Conservation (phyloP, 1,140 invertebrate genomes). For the Oncopodura yosiiana region DNA sequence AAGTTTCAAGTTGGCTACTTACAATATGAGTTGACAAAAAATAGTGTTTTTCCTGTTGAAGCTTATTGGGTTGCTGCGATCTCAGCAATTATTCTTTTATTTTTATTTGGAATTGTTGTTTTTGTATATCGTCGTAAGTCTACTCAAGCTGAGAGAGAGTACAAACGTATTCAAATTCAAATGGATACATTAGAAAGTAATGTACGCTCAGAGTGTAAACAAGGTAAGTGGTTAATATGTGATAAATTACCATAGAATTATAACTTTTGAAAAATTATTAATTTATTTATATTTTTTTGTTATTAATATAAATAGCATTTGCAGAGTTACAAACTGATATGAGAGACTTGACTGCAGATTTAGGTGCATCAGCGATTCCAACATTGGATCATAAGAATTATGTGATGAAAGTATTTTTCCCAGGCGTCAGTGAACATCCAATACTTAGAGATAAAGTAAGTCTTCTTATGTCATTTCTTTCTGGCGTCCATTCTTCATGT, state of each 20-base stretch:
- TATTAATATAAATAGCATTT: conserved; percentile 59
- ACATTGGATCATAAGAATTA: conserved; percentile 91
- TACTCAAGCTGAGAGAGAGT: conserved; percentile 88
- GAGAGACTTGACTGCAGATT: conserved; percentile 91
- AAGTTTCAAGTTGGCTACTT: conserved; percentile 78
- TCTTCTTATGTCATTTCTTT: not conserved
- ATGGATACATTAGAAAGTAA: conserved; percentile 99
- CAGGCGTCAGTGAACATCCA: conserved; percentile 82
- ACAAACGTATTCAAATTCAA: conserved; percentile 95
- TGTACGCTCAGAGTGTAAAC: conserved; percentile 93
- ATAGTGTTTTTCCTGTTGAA: conserved; percentile 74
- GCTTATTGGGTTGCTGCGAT: conserved; percentile 74
- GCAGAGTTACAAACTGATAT: conserved; percentile 98
- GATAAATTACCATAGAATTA: not conserved
- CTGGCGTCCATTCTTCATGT: conserved; percentile 3
- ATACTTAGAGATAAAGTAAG: conserved; percentile 70
- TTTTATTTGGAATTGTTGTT: conserved; percentile 74
- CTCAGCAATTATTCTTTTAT: conserved; percentile 67
- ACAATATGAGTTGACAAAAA: conserved; percentile 75
- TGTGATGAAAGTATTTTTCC: conserved; percentile 98
- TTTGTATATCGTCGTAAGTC: conserved; percentile 82
- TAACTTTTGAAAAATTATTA: no score
- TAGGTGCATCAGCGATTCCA: conserved; percentile 90
- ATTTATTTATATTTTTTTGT: conserved; percentile 19
- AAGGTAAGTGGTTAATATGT: conserved; percentile 47